phyloP scores from a whole-genome alignment of 1,140 invertebrate species.

The Halesus radiatus region DNA sequence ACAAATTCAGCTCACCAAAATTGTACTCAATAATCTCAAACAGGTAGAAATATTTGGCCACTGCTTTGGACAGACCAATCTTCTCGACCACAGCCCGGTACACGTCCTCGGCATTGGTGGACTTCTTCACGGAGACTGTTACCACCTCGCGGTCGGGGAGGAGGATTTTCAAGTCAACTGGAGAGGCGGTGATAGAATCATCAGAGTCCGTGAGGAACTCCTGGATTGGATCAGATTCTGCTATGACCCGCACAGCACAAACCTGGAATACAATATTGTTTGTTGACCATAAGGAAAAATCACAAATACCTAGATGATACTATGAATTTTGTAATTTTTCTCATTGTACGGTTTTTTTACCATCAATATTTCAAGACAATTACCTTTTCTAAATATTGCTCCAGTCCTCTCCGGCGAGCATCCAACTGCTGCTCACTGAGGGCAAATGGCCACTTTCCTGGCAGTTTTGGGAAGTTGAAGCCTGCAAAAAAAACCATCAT shows the following conservation, averaged over 20 bases:
- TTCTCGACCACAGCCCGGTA: conserved; percentile 91
- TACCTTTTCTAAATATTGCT: conserved; percentile 96
- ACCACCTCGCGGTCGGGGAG: conserved; percentile 90
- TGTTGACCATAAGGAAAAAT: no score
- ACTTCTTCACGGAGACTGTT: conserved; percentile 91
- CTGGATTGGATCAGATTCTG: conserved; percentile 97
- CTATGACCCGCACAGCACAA: conserved; percentile 97
- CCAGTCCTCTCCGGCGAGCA: conserved; percentile 90
- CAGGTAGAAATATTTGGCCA: conserved; percentile 93
- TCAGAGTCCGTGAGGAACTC: conserved; percentile 96
- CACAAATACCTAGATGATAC: no score
- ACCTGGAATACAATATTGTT: conserved; percentile 69
- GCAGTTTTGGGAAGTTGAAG: conserved; percentile 97
- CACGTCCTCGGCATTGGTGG: conserved; percentile 91
- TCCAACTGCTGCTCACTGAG: conserved; percentile 97
- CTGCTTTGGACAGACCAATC: conserved; percentile 84
- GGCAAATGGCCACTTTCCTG: conserved; percentile 98
- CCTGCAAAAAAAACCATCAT: conserved; percentile 65
- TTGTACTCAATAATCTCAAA: conserved; percentile 99
- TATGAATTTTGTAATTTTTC: no score
- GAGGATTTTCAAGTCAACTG: conserved; percentile 94
- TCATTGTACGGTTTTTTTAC: no score
- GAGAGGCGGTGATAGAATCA: conserved; percentile 86
- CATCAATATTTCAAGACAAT: no score
- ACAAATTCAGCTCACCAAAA: conserved; percentile 78